Base-by-base conservation (phyloP, 2,797 vertebrate species). In the Anabas testudineus region DNA sequence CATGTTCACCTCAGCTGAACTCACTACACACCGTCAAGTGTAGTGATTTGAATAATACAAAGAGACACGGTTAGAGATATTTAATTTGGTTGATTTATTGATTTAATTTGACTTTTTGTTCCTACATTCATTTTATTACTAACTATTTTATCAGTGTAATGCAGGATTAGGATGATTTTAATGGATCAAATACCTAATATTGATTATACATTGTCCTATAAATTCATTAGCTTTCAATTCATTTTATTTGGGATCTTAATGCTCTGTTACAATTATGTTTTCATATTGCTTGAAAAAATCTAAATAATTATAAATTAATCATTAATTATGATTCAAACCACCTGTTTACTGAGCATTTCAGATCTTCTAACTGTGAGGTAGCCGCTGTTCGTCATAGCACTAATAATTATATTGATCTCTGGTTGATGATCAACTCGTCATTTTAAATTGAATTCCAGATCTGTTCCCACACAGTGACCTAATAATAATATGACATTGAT, bases 361-460 rank as follows among this genome's bases (percentile, higher is more conserved):
- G 12, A 36, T 34, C n/a, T n/a, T 48, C 19, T 24, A 19, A 16
- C 14, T 26, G 14, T 14, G 39, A 28, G 21, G 3, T 13, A 30
- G 18, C 14, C 30, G 22, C 6, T 1, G 6, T 22, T 16, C 19
- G 19, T 36, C 47, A 48, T 15, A 2, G 49, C n/a, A 49, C 7
- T 0, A 14, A 15, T 3, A 24, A 19, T 28, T 32, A 0, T 8
- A 34, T 18, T 2, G 0, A 18, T 19, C 9, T 4, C 5, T 9
- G 16, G 19, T 46, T 14, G 28, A 48, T 24, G n/a, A 5, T 51
- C 8, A 42, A 42, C 41, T 42, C 18, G 42, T 7, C 0, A 42
- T 42, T 42, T 18, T 18, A 16, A 37, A 37, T 14, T 42, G 2
- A 42, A 18, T 42, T n/a, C 16, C 6, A 18, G 2, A 8, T n/a